Evolutionary conservation across 2,888 invertebrate species (phyloP).

Genomic region (Liopterus haemorrhoidalis): DNA sequence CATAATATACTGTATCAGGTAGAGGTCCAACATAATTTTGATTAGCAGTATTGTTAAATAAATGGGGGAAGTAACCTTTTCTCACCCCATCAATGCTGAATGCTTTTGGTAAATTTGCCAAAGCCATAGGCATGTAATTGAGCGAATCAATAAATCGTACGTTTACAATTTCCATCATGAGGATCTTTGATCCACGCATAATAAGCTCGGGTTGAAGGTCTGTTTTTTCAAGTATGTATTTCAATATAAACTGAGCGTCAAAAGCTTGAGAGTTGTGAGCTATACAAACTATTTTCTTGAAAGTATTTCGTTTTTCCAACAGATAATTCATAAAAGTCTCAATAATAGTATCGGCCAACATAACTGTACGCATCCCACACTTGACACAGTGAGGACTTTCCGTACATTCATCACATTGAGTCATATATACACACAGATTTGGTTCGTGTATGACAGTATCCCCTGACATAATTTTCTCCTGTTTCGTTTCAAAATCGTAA

Average conservation of each 20-base stretch:
- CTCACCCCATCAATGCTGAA: constrained; percentile 30
- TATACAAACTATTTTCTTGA: constrained; percentile 15
- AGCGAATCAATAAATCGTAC: constrained; percentile 32
- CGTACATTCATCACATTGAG: constrained; percentile 8
- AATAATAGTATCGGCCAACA: constrained; percentile 3
- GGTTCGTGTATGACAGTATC: constrained; percentile 17
- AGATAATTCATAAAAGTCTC: constrained; percentile 13
- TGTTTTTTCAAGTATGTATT: constrained; percentile 15
- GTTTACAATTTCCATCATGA: constrained; percentile 20
- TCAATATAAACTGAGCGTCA: constrained; percentile 23
- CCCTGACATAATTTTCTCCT: constrained; percentile 8
- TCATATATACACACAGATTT: constrained; percentile 23
- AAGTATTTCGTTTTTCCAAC: background rate
- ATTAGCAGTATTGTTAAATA: constrained; percentile 32
- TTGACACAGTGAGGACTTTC: background rate
- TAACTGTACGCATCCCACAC: constrained; percentile 1
- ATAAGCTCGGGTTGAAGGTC: constrained; percentile 25
- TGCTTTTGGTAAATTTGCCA: constrained; percentile 32
- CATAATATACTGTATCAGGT: constrained; percentile 28
- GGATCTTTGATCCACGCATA: constrained; percentile 22
- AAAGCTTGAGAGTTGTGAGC: constrained; percentile 24
- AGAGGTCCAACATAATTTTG: constrained; percentile 29
- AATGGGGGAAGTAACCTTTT: constrained; percentile 34
- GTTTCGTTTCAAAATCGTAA: constrained; percentile 25
- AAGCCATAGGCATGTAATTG: constrained; percentile 35